Conservation (phyloP, 2,113 vertebrate genomes). For the Hypocryptadius cinnamomeus region DNA sequence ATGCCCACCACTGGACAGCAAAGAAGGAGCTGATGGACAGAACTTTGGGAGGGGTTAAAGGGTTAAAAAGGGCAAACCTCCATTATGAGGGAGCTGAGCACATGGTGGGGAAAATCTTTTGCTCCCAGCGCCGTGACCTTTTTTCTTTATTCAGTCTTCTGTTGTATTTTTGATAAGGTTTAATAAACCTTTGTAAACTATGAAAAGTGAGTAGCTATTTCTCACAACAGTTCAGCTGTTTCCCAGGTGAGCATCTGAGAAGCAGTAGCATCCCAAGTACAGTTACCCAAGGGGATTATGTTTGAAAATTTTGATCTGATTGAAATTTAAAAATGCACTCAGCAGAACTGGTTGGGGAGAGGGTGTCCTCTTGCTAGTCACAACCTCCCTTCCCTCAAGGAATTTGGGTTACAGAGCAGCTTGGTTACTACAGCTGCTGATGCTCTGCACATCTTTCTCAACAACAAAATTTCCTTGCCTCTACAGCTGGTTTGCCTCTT, state of each 20-base stretch:
- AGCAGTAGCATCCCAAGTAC: neutral
- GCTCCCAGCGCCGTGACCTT: too few relatives aligned
- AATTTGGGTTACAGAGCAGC: neutral
- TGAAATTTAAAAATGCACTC: neutral
- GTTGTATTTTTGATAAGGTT: too few relatives aligned
- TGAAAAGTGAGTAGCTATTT: too few relatives aligned
- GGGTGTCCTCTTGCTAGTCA: neutral
- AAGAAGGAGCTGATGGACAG: too few relatives aligned
- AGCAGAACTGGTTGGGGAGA: neutral
- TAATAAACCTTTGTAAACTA: too few relatives aligned
- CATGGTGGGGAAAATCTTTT: too few relatives aligned
- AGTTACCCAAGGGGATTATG: neutral
- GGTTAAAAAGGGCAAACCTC: too few relatives aligned
- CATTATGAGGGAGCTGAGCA: too few relatives aligned
- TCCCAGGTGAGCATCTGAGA: neutral
- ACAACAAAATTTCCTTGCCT: neutral
- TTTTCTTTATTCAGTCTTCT: too few relatives aligned
- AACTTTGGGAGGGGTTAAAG: too few relatives aligned
- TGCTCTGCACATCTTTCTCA: neutral
- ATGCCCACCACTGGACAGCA: too few relatives aligned
- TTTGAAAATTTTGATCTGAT: neutral
- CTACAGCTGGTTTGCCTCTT: neutral
- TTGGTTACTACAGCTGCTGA: neutral
- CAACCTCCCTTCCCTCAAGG: neutral
- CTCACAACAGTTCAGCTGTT: rapidly evolving